A percentile compares a stretch with the other conserved stretches of the same genome.
phyloP scores from a whole-genome alignment of 2,113 vertebrate species.

The Carettochelys insculpta region DNA sequence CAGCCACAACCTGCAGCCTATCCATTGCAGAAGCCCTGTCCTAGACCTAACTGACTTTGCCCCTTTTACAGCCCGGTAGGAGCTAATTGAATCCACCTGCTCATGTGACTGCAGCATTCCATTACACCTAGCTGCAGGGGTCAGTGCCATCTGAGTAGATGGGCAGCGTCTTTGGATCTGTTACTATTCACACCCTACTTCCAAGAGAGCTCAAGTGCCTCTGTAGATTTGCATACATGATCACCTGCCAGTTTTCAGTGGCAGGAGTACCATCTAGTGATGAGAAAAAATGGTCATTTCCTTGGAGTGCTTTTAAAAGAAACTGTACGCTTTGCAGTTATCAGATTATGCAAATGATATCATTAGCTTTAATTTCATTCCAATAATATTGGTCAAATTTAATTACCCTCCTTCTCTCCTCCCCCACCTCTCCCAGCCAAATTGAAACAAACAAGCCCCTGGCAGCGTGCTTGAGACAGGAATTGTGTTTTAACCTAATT shows the following conservation, averaged over 20 bases:
- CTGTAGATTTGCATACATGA: not conserved
- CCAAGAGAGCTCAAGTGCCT: not conserved
- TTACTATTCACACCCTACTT: not conserved
- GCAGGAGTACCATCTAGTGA: not conserved
- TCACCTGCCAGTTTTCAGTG: not conserved
- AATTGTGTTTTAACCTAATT: conserved; percentile 56
- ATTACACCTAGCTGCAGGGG: not conserved
- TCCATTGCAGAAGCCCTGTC: not conserved
- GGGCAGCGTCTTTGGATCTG: not conserved
- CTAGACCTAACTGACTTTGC: not conserved
- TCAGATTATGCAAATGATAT: conserved; percentile 26
- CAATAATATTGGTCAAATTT: conserved; percentile 53
- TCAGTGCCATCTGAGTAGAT: not conserved
- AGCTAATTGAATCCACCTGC: not conserved
- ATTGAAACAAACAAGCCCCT: conserved; percentile 68
- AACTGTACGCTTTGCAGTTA: not conserved
- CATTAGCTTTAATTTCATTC: conserved; percentile 2
- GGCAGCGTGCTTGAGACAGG: conserved; percentile 63
- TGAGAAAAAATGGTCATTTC: not conserved
- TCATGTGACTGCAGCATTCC: not conserved
- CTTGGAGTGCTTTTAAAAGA: not conserved
- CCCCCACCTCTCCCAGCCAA: conserved; percentile 44
- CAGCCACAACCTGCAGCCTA: not conserved
- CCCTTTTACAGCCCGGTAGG: not conserved
- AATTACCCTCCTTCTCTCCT: conserved; percentile 55